Percentiles rank a stretch among this genome's conserved stretches.
Conservation (phyloP, 2,797 vertebrate genomes). For the Lacerta agilis region DNA sequence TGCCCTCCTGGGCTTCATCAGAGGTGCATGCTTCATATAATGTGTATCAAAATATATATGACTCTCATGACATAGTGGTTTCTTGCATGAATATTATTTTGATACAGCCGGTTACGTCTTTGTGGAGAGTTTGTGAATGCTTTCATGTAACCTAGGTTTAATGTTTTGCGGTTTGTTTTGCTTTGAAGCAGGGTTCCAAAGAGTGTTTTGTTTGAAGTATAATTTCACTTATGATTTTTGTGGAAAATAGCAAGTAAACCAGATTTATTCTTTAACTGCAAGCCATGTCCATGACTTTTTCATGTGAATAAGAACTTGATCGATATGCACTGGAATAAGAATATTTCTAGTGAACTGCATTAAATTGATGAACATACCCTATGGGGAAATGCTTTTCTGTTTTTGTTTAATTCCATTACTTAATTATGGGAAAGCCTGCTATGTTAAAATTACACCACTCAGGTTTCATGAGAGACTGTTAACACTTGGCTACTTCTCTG, state of each 20-base stretch:
- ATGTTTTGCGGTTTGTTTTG: conserved; percentile 48
- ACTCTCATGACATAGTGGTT: too few species aligned
- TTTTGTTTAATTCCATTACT: conserved; percentile 50
- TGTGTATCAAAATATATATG: too few species aligned
- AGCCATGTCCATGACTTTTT: conserved; percentile 59
- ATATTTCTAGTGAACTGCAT: conserved; percentile 40
- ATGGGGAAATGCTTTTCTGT: conserved; percentile 49
- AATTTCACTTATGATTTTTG: conserved; percentile 43
- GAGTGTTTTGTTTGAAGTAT: background rate
- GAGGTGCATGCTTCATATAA: too few species aligned
- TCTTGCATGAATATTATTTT: too few species aligned
- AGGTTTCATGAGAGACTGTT: conserved; percentile 57
- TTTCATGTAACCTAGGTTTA: too few species aligned
- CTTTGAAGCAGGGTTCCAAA: conserved; percentile 14
- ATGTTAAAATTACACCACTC: conserved; percentile 45
- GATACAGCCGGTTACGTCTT: too few species aligned
- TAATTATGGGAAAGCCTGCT: conserved; percentile 58
- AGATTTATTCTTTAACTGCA: conserved; percentile 61
- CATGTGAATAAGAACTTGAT: conserved; percentile 59
- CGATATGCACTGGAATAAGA: conserved; percentile 46
- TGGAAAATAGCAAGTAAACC: conserved; percentile 61
- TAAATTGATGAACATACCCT: conserved; percentile 56
- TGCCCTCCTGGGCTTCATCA: too few species aligned
- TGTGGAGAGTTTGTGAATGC: too few species aligned
- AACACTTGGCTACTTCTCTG: conserved; percentile 26